Evolutionary conservation across 2,113 vertebrate species (phyloP), one percentile per base, ranked within the genome.

Genomic region (Hyaena hyaena): DNA sequence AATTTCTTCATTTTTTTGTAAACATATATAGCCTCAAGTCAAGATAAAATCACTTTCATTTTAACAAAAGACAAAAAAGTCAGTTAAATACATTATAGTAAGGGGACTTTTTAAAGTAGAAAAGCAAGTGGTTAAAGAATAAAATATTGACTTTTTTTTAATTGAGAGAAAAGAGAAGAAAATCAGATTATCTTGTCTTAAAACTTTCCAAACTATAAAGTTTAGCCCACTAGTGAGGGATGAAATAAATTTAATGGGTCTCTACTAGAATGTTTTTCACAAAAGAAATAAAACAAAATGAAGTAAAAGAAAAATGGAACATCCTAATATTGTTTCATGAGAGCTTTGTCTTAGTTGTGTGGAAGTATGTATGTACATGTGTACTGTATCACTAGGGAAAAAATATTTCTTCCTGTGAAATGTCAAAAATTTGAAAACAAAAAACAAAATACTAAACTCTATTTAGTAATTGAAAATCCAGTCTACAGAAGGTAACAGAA

Each of bases 401-500:
- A 73, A 53, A 9, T 71, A 86, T 31, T 7, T 15, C 90, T 93
- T 95, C 93, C 77, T 80, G 83, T 88, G 19, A 90, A 43, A 23
- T 6, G 33, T 96, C 10, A 88, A 76, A 66, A 65, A 14, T n/a
- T 69, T 1, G 6, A 31, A 45, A 28, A n/a, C 35, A 83, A 45
- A 33, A 73, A 39, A 43, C 5, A n/a, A 7, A 15, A 24, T 9
- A 53, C 16, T 61, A 81, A 82, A 61, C 77, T 58, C 79, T 4
- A 86, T 82, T 96, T 63, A 97, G 53, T 71, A 95, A 3, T 35
- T 88, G 15, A 81, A 83, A 35, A 91, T 69, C 28, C 2, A 1
- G 15, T 77, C 23, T 90, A 8, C 79, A 97, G 77, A 97, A 85
- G 2, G 24, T 7, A 87, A 76, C 12, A 55, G 33, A 93, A 97